These are phyloP conservation scores for Xanthia togata DNA, from an alignment of 2,888 invertebrate species.

Conservation along the genomic window DNA sequence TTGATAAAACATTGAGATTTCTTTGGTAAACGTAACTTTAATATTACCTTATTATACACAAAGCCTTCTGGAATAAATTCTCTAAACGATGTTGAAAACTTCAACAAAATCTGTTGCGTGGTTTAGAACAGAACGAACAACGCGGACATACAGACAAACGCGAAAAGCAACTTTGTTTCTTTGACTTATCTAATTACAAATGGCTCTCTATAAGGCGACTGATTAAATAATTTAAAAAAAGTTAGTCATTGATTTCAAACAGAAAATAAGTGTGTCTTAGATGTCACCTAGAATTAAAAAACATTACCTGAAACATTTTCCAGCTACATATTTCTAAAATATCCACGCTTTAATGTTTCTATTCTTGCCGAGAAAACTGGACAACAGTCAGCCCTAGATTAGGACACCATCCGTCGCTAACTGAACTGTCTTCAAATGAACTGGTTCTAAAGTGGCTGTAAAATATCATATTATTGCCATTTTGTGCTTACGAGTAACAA, in stretches of 20 bases:
- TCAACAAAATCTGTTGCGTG: too few relatives aligned
- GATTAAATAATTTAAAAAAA: neutral
- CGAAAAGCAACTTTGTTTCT: too few relatives aligned
- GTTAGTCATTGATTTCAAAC: neutral
- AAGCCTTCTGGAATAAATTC: too few relatives aligned
- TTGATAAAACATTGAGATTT: too few relatives aligned
- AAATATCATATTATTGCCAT: conserved; percentile 27
- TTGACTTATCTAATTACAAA: neutral
- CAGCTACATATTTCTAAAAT: neutral
- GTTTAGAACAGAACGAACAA: too few relatives aligned
- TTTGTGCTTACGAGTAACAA: conserved; percentile 35
- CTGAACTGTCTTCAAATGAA: conserved; percentile 44
- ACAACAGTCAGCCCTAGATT: conserved; percentile 33
- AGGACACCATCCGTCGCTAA: neutral
- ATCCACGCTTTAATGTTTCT: neutral
- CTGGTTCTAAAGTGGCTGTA: conserved; percentile 22
- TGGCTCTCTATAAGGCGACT: neutral
- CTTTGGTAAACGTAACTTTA: too few relatives aligned
- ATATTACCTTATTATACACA: too few relatives aligned
- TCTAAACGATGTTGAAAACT: too few relatives aligned
- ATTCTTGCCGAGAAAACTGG: neutral
- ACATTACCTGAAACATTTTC: neutral
- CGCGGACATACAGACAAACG: too few relatives aligned
- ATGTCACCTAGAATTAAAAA: neutral
- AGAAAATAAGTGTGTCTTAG: neutral